A percentile compares a stretch with the other conserved stretches of the same genome.
phyloP scores from a whole-genome alignment of 2,797 vertebrate genomes.

The Menidia menidia region DNA sequence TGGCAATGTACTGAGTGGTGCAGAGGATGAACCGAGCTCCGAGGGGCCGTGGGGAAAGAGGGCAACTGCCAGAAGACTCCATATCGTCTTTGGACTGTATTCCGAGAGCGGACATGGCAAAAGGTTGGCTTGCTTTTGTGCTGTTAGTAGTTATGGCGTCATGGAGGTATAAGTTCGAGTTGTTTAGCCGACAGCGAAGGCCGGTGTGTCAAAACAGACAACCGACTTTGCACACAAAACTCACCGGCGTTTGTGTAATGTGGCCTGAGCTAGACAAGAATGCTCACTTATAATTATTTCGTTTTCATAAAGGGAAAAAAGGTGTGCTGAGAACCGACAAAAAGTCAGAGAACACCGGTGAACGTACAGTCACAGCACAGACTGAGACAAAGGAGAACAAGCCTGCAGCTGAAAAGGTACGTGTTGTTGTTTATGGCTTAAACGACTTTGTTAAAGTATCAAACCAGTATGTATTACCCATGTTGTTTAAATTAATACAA shows the following conservation, averaged over 20 bases:
- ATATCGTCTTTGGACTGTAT: slow-evolving; percentile 7
- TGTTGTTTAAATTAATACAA: not conserved
- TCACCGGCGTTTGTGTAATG: fast-evolving
- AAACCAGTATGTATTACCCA: not conserved
- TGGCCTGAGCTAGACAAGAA: not conserved
- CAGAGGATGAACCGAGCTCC: not conserved
- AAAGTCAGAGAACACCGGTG: slow-evolving; percentile 68
- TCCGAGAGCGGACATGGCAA: slow-evolving; percentile 71
- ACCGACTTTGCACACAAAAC: slow-evolving; percentile 1
- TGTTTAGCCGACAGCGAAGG: not conserved
- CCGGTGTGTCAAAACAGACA: not conserved
- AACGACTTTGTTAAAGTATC: not conserved
- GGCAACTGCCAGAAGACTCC: not conserved
- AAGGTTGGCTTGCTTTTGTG: slow-evolving; percentile 61
- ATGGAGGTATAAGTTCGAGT: not conserved
- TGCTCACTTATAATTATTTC: not conserved
- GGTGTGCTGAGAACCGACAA: slow-evolving; percentile 74
- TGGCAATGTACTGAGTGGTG: not conserved
- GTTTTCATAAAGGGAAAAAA: slow-evolving; percentile 83
- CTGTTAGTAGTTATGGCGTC: not conserved
- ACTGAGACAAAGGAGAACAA: slow-evolving; percentile 86
- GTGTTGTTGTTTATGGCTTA: slow-evolving; percentile 11
- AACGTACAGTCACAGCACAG: slow-evolving; percentile 60
- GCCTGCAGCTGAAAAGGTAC: slow-evolving; percentile 83
- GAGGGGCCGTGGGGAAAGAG: not conserved